Conservation (phyloP, 2,797 vertebrate genomes). For the Cottoperca gobio region DNA sequence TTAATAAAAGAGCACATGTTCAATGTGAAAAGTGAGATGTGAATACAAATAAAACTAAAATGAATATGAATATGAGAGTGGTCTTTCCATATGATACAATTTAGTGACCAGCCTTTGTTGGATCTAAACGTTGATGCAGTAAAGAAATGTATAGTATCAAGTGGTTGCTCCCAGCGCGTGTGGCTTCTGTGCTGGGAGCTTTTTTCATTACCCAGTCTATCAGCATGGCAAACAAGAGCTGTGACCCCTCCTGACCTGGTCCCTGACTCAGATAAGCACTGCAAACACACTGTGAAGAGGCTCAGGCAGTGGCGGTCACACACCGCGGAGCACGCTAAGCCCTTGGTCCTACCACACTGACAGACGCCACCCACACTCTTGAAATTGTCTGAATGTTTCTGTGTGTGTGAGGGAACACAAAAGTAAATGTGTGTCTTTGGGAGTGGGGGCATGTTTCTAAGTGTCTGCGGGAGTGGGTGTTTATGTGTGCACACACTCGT, state of each 20-base stretch:
- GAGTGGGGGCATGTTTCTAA: constrained; percentile 18
- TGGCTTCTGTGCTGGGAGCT: constrained; percentile 46
- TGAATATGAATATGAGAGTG: too few relatives aligned
- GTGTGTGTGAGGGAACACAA: constrained; percentile 5
- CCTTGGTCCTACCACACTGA: constrained; percentile 35
- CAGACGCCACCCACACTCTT: constrained; percentile 38
- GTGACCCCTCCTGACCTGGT: constrained; percentile 70
- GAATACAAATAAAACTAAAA: too few relatives aligned
- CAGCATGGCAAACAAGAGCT: constrained; percentile 72
- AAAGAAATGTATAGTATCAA: constrained; percentile 22
- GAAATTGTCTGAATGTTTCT: constrained; percentile 5
- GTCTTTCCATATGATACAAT: constrained; percentile 11
- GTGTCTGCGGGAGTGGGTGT: background rate
- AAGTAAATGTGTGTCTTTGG: constrained; percentile 34
- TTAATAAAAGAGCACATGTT: too few relatives aligned
- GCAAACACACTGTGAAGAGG: constrained; percentile 73
- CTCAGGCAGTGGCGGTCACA: constrained; percentile 54
- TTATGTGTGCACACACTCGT: constrained; percentile 31
- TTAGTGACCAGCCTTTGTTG: background rate
- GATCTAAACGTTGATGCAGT: background rate
- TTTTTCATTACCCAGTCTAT: constrained; percentile 75
- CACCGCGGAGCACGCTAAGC: constrained; percentile 59
- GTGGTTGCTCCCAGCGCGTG: constrained; percentile 26
- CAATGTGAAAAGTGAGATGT: too few relatives aligned
- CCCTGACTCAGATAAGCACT: constrained; percentile 73